A percentile compares a stretch with the other conserved stretches of the same genome.
Evolutionary conservation across 2,797 vertebrate genomes (phyloP).

Genomic region (Halcyon badia): DNA sequence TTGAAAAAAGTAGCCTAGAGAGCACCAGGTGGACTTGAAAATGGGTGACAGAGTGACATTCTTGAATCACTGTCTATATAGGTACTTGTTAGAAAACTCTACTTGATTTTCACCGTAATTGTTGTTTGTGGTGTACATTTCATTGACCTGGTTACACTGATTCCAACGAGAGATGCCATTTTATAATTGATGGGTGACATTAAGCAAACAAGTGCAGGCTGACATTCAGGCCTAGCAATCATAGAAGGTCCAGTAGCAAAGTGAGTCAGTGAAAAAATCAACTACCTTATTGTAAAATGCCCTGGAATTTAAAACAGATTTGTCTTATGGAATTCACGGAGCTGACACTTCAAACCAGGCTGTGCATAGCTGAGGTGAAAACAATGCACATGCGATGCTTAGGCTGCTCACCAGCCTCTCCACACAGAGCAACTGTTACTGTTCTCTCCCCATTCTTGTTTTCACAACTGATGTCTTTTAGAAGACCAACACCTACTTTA

Average conservation of each 20-base stretch:
- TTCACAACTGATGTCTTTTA: not conserved
- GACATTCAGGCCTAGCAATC: not conserved
- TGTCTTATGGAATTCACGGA: not conserved
- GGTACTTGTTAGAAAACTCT: not conserved
- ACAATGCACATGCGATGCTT: not conserved
- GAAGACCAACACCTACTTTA: not conserved
- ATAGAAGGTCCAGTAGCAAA: not conserved
- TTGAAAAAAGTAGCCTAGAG: not conserved
- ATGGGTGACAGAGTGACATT: not conserved
- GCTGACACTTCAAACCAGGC: not conserved
- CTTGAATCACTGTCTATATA: not conserved
- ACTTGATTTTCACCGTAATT: slow-evolving; percentile 12
- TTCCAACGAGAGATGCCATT: not conserved
- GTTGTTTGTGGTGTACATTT: not conserved
- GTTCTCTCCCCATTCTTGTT: not conserved
- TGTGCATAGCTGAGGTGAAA: not conserved
- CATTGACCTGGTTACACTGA: not conserved
- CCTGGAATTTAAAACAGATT: not conserved
- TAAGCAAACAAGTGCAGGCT: not conserved
- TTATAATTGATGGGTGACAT: slow-evolving; percentile 22
- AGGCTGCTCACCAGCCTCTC: not conserved
- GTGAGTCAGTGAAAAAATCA: slow-evolving; percentile 11
- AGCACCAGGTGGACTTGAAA: not conserved
- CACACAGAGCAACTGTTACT: not conserved
- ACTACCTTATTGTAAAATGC: not conserved